Base-by-base conservation (phyloP, 2,888 invertebrate species). In the Hirtodrosophila duncani region DNA sequence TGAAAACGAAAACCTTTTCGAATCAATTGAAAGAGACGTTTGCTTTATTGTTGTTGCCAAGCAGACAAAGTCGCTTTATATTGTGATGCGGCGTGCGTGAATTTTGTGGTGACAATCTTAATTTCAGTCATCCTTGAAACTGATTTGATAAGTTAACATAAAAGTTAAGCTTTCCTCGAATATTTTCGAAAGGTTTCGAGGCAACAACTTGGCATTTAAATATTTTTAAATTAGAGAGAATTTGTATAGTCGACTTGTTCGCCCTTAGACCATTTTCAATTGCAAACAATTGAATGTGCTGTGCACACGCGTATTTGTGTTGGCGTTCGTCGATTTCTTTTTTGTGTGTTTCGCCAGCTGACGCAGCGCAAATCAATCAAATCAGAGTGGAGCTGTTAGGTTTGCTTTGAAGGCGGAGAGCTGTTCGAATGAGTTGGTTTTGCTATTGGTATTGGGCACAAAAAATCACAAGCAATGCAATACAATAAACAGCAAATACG, bases 361-460 rank as follows among this genome's bases (percentile, higher is more conserved):
- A 75, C 75, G 78, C 75, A 61, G 68, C 70, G 48, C 63, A 60
- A 75, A 75, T 75, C 74, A 75, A 75, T 81, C 81, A 81, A 75
- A 81, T 75, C 75, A 75, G 67, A 69, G 70, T 65, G 74, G 50
- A 80, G 66, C 21, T 71, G 68, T 63, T 74, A 66, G 48, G 30
- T 30, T 45, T 45, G 37, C 27, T 53, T 42, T 26, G 39, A 18
- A 8, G 36, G 41, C 30, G n/a, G 26, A 16, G 34, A 14, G n/a
- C n/a, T n/a, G n/a, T n/a, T n/a, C n/a, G 58, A 43, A 43, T 50
- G 23, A 49, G 36, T 67, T 70, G 60, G 53, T 57, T 18, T 48
- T 3, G 13, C 46, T 55, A 59, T 44, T 56, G 60, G 70, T 65
- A 48, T 42, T 37, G 50, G 44, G 30, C 43, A 48, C 27, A 55